These are phyloP conservation scores for Oryzias melastigma DNA, from an alignment of 2,113 vertebrate genomes.

Conservation along the genomic window DNA sequence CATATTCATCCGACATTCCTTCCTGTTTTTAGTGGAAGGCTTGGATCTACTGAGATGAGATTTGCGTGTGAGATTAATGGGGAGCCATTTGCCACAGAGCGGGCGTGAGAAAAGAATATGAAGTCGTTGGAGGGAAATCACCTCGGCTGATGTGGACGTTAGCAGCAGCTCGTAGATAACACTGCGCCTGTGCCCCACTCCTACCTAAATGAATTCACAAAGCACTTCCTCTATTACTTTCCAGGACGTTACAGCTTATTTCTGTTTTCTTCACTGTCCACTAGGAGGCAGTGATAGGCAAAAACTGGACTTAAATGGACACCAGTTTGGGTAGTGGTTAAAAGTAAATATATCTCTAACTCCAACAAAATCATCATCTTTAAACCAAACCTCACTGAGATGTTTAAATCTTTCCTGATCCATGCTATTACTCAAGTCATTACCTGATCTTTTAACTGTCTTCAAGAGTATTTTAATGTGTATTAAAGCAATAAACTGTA, in stretches of 20 bases:
- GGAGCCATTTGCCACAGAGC: constrained; percentile 37
- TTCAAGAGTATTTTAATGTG: constrained; percentile 63
- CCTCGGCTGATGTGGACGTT: constrained; percentile 14
- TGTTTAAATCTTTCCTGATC: constrained; percentile 53
- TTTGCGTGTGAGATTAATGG: constrained; percentile 56
- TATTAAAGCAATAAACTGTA: constrained; percentile 47
- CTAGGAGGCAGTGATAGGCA: constrained; percentile 62
- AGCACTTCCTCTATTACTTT: constrained; percentile 4
- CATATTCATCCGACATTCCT: constrained; percentile 51
- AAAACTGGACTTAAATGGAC: background rate
- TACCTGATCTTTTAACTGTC: constrained; percentile 29
- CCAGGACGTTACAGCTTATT: background rate
- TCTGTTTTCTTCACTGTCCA: constrained; percentile 37
- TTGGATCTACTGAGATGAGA: constrained; percentile 54
- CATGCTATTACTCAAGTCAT: constrained; percentile 15
- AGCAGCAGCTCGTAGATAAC: constrained; percentile 20
- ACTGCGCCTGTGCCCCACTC: background rate
- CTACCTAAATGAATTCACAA: constrained; percentile 27
- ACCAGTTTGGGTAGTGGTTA: constrained; percentile 15
- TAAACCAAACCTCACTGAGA: constrained; percentile 27
- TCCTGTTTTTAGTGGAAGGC: constrained; percentile 58
- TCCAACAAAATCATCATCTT: constrained; percentile 41
- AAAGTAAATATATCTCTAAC: constrained; percentile 7
- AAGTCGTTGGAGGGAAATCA: constrained; percentile 28
- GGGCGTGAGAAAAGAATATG: constrained; percentile 22